Percentiles rank a stretch among this genome's conserved stretches.
These are phyloP conservation scores for Siniperca obscura DNA, from an alignment of 2,797 vertebrate species.

Conservation along the genomic window DNA sequence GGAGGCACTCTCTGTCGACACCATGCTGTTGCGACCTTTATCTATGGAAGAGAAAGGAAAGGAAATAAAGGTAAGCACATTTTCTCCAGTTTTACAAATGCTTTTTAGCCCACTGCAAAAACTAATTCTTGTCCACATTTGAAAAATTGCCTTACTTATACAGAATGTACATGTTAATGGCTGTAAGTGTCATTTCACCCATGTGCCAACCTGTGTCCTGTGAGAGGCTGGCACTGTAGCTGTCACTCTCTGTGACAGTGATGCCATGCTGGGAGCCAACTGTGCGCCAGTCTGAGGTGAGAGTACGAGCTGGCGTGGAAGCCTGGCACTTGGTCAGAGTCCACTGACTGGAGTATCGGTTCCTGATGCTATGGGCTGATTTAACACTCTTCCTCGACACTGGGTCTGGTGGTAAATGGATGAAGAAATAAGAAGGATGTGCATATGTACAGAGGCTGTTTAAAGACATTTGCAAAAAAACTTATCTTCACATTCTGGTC, in stretches of 20 bases:
- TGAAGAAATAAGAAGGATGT: constrained; percentile 3
- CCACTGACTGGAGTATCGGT: constrained; percentile 99
- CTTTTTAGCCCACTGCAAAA: constrained; percentile 14
- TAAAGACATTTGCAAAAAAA: constrained; percentile 17
- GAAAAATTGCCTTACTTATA: constrained; percentile 23
- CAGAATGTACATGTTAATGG: constrained; percentile 22
- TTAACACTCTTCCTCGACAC: constrained; percentile 98
- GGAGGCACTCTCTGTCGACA: constrained; percentile 98
- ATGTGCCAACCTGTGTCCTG: constrained; percentile 93
- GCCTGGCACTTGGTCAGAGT: constrained; percentile 98
- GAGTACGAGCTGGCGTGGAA: constrained; percentile 94
- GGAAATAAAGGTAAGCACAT: background rate
- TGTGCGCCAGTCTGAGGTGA: constrained; percentile 97
- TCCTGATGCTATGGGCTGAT: constrained; percentile 95
- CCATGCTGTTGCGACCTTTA: constrained; percentile 99
- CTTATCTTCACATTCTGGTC: background rate
- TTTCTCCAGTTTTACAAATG: background rate
- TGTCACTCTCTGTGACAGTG: constrained; percentile 98
- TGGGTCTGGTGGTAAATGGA: constrained; percentile 85
- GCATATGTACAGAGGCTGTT: constrained; percentile 2
- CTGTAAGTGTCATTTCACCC: constrained; percentile 55
- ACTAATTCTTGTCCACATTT: constrained; percentile 4
- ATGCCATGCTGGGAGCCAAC: constrained; percentile 98
- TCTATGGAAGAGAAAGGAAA: constrained; percentile 78
- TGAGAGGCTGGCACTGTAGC: constrained; percentile 98